A percentile compares a stretch with the other conserved stretches of the same genome.
These are phyloP conservation scores for Nysson spinosus DNA, from an alignment of 2,888 invertebrate genomes.

Conservation along the genomic window DNA sequence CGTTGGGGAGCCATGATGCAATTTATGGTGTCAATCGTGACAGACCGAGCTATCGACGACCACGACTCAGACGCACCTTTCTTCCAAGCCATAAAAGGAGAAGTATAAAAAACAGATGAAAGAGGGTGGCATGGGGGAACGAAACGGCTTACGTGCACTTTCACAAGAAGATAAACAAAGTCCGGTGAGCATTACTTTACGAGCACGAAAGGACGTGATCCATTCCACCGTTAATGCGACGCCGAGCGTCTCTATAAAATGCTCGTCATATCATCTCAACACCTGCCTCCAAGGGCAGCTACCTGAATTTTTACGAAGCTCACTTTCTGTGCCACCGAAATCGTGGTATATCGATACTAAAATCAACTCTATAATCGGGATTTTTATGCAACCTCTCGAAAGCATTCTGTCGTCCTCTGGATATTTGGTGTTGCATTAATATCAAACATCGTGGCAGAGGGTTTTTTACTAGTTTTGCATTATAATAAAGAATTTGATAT, in stretches of 20 bases:
- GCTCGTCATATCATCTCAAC: constrained; percentile 37
- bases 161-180: constrained; percentile 69
- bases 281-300: background rate
- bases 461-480: too few species aligned
- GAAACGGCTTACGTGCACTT: constrained; percentile 64
- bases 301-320: background rate
- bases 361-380: too few species aligned
- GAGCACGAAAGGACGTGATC: constrained; percentile 73
- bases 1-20: constrained; percentile 49
- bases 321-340: too few species aligned
- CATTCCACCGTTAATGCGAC: constrained; percentile 75
- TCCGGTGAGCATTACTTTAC: constrained; percentile 73
- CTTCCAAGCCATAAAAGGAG: constrained; percentile 5
- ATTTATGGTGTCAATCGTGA: constrained; percentile 62
- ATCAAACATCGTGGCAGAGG: too few species aligned
- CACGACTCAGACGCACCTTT: constrained; percentile 20
- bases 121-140: constrained; percentile 5
- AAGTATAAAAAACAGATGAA: constrained; percentile 13
- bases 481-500: too few species aligned
- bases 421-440: too few species aligned
- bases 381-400: too few species aligned
- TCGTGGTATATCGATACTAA: too few species aligned
- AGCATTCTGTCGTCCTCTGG: too few species aligned
- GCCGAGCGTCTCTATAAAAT: constrained; percentile 70
- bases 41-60: constrained; percentile 28